phyloP scores from a whole-genome alignment of 2,888 invertebrate species.

The Noctua pronuba region DNA sequence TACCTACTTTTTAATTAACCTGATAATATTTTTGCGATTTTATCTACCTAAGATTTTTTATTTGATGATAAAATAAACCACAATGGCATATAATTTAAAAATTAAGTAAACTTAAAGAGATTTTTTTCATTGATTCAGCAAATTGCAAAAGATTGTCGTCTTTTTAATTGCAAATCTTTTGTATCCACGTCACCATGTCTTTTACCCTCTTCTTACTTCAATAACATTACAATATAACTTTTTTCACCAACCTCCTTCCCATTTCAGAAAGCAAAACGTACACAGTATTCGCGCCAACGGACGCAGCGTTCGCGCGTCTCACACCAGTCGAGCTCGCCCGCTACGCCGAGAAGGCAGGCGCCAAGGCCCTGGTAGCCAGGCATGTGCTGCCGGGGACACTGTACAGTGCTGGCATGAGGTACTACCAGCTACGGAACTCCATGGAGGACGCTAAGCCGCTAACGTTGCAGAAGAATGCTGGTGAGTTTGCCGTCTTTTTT shows the following conservation, averaged over 20 bases:
- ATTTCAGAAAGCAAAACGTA: constrained; percentile 94
- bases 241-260: too few relatives aligned
- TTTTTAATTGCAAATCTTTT: neutral
- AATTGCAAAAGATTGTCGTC: neutral
- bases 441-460: constrained; percentile 94
- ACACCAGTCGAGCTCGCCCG: constrained; percentile 91
- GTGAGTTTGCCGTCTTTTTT: constrained; percentile 83
- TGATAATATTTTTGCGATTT: neutral
- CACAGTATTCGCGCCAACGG: constrained; percentile 96
- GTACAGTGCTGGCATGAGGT: constrained; percentile 96
- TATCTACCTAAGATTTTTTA: too few relatives aligned
- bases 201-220: neutral
- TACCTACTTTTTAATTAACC: neutral
- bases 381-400: constrained; percentile 95
- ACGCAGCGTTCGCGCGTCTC: constrained; percentile 94
- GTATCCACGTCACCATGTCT: neutral
- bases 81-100: too few relatives aligned
- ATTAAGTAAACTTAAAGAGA: too few relatives aligned
- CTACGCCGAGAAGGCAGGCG: constrained; percentile 91
- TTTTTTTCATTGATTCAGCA: neutral
- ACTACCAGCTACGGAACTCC: constrained; percentile 95
- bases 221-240: neutral
- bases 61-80: too few relatives aligned
- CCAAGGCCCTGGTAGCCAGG: constrained; percentile 93
- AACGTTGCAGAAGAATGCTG: constrained; percentile 95